Conservation (phyloP, 2,888 invertebrate genomes). For the Campaea margaritaria region DNA sequence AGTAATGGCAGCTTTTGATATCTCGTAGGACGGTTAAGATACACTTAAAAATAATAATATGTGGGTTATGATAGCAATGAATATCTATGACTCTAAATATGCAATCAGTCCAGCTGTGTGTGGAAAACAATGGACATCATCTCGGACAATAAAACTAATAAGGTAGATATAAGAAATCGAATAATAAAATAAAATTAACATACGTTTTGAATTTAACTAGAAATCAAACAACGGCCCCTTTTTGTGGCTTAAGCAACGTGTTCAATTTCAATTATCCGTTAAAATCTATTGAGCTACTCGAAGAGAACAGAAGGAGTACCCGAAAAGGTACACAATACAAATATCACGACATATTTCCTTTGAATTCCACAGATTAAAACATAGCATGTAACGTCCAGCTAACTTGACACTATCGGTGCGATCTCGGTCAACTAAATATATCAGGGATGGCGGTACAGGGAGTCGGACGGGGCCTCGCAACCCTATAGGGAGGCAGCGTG, state of each 20-base stretch:
- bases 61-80: constrained; percentile 21
- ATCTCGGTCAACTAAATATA: constrained; percentile 5
- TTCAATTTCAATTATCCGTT: no score
- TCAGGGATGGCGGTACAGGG: constrained; percentile 1
- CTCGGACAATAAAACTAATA: neutral
- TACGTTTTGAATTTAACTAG: no score
- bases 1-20: constrained; percentile 16
- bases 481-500: constrained; percentile 13
- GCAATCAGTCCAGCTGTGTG: no score
- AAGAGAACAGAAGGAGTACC: neutral
- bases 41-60: constrained; percentile 18
- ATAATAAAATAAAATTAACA: no score
- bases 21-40: constrained; percentile 11
- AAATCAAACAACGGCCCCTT: no score
- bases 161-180: neutral
- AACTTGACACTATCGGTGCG: constrained; percentile 9
- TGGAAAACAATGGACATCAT: no score
- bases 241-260: no score
- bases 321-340: constrained; percentile 4
- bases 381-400: neutral
- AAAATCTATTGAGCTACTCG: no score
- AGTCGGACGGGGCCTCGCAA: neutral
- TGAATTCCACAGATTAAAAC: constrained; percentile 8
- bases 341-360: constrained; percentile 4
- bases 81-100: constrained; percentile 16